Evolutionary conservation across 2,888 invertebrate species (phyloP).

Genomic region (Lepeophtheirus nordmannii): DNA sequence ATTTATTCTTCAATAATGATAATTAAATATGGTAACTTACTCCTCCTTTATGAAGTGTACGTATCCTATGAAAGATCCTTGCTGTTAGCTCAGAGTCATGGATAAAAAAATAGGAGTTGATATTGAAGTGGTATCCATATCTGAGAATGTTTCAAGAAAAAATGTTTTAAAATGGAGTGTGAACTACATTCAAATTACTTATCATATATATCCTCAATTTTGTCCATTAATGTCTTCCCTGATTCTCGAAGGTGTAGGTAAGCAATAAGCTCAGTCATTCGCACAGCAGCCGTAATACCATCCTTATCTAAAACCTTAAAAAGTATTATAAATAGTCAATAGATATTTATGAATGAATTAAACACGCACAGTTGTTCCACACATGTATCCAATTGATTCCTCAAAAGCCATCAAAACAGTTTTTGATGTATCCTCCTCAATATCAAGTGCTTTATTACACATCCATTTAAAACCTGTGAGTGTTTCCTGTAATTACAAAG

Average conservation of each 20-base stretch:
- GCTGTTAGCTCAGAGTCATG: constrained; percentile 52
- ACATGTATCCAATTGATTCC: constrained; percentile 98
- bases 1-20: too few relatives aligned
- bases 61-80: constrained; percentile 60
- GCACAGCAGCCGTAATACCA: constrained; percentile 75
- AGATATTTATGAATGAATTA: neutral
- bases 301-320: constrained; percentile 75
- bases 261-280: constrained; percentile 56
- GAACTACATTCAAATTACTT: constrained; percentile 37
- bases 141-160: constrained; percentile 33
- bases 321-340: neutral
- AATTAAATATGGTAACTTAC: too few relatives aligned
- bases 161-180: constrained; percentile 5
- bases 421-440: constrained; percentile 48
- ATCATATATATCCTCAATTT: constrained; percentile 57
- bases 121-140: constrained; percentile 75
- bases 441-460: constrained; percentile 66
- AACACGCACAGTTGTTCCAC: constrained; percentile 43
- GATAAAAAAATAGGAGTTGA: constrained; percentile 79
- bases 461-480: constrained; percentile 99
- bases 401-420: constrained; percentile 84
- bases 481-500: constrained; percentile 48
- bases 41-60: constrained; percentile 45
- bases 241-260: constrained; percentile 44
- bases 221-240: constrained; percentile 36